Evolutionary conservation across 1,140 invertebrate species (phyloP).

Genomic region (Epicauta chinensis): DNA sequence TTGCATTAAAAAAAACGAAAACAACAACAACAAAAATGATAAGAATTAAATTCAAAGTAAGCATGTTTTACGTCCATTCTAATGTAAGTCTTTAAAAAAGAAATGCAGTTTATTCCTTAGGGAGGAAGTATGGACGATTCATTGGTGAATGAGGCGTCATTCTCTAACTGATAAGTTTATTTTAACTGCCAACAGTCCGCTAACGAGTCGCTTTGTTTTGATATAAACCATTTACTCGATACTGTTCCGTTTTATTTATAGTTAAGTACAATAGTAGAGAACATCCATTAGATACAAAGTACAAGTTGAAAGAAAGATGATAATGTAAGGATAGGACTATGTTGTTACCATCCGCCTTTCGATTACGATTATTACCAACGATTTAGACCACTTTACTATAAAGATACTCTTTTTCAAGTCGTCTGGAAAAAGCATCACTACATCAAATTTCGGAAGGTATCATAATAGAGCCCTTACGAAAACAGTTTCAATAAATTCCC

Average conservation of each 20-base stretch:
- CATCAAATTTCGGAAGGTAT: conserved; percentile 1
- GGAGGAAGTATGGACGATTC: conserved; percentile 6
- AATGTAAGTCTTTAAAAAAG: too few relatives aligned
- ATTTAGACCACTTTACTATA: conserved; percentile 25
- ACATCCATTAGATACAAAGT: conserved; percentile 17
- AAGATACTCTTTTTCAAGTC: conserved; percentile 7
- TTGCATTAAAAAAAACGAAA: too few relatives aligned
- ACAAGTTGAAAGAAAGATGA: conserved; percentile 18
- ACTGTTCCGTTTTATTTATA: conserved; percentile 21
- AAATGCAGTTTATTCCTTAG: too few relatives aligned
- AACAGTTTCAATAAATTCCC: conserved; percentile 2
- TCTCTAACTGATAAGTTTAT: conserved; percentile 11
- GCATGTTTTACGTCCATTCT: too few relatives aligned
- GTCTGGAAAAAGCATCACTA: background rate
- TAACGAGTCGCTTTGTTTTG: conserved; percentile 21
- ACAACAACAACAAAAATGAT: too few relatives aligned
- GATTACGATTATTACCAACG: conserved; percentile 26
- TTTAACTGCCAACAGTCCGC: conserved; percentile 10
- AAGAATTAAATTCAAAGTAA: too few relatives aligned
- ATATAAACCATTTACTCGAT: conserved; percentile 23
- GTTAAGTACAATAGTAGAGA: conserved; percentile 11
- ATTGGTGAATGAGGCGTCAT: conserved; percentile 7
- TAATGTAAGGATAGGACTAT: conserved; percentile 18
- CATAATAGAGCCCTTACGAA: background rate
- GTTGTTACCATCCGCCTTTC: conserved; percentile 3